A percentile compares a stretch with the other conserved stretches of the same genome.
Conservation (phyloP, 2,888 invertebrate genomes). For the Atherix ibis region DNA sequence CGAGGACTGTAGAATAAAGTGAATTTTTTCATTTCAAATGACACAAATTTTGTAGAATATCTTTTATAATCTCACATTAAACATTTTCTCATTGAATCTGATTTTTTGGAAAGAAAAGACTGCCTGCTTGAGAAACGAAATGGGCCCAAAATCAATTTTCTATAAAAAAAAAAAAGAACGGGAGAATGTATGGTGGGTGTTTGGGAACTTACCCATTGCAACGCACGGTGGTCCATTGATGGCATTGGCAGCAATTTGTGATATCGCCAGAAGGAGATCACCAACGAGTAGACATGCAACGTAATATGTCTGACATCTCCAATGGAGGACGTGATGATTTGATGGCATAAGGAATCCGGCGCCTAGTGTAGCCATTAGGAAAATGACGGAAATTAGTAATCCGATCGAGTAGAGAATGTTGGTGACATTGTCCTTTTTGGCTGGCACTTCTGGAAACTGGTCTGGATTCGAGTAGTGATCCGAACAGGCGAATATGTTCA, state of each 20-base stretch:
- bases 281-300: conserved; percentile 69
- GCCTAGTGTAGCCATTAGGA: conserved; percentile 64
- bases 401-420: conserved; percentile 62
- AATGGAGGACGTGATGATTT: conserved; percentile 73
- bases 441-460: conserved; percentile 12
- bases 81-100: too few relatives aligned
- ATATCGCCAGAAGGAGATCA: conserved; percentile 60
- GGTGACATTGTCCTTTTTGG: conserved; percentile 34
- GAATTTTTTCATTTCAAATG: too few relatives aligned
- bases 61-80: too few relatives aligned
- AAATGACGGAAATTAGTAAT: conserved; percentile 63
- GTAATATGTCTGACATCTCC: conserved; percentile 79
- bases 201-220: conserved; percentile 49
- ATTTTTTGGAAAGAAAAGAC: too few relatives aligned
- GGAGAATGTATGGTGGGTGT: too few relatives aligned
- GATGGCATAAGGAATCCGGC: conserved; percentile 66
- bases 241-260: conserved; percentile 49
- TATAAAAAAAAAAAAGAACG: too few relatives aligned
- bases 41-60: too few relatives aligned
- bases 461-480: conserved; percentile 35
- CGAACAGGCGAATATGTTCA: conserved; percentile 42
- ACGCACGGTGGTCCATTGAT: conserved; percentile 47
- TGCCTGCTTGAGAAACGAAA: too few relatives aligned
- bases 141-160: too few relatives aligned
- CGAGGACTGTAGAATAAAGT: too few relatives aligned